phyloP scores from a whole-genome alignment of 2,113 vertebrate genomes.

The Oenanthe oenanthe region DNA sequence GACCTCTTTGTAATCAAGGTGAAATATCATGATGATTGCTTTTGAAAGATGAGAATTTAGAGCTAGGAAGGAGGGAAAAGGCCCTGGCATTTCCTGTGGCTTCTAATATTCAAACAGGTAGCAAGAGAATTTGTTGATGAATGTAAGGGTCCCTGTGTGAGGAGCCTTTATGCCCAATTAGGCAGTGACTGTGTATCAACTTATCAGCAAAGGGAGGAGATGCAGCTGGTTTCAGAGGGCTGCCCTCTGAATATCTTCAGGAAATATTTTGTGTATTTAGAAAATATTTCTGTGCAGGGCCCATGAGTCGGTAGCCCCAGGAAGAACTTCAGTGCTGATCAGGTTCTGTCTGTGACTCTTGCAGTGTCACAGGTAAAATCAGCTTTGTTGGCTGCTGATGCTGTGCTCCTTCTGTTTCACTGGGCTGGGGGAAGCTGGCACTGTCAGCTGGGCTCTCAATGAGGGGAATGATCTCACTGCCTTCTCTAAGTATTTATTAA shows the following conservation, averaged over 20 bases:
- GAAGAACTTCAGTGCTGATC: background rate
- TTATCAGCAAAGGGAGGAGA: background rate
- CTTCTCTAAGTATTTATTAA: background rate
- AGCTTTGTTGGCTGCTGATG: background rate
- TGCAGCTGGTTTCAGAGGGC: background rate
- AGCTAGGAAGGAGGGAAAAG: background rate
- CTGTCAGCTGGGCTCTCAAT: background rate
- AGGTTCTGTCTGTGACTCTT: background rate
- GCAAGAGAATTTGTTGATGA: background rate
- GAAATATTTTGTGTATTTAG: background rate
- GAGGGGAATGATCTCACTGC: background rate
- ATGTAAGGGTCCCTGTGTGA: background rate
- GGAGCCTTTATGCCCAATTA: background rate
- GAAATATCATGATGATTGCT: background rate
- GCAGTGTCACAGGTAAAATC: background rate
- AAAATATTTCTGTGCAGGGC: background rate
- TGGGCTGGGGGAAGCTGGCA: background rate
- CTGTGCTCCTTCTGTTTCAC: background rate
- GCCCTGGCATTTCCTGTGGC: background rate
- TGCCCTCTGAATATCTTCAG: background rate
- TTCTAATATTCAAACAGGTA: background rate
- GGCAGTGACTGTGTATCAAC: background rate
- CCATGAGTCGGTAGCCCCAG: accelerated
- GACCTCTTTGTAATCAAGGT: background rate
- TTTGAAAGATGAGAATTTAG: background rate